These are phyloP conservation scores for Grallaria varia DNA, from an alignment of 2,113 vertebrate species.

Conservation along the genomic window DNA sequence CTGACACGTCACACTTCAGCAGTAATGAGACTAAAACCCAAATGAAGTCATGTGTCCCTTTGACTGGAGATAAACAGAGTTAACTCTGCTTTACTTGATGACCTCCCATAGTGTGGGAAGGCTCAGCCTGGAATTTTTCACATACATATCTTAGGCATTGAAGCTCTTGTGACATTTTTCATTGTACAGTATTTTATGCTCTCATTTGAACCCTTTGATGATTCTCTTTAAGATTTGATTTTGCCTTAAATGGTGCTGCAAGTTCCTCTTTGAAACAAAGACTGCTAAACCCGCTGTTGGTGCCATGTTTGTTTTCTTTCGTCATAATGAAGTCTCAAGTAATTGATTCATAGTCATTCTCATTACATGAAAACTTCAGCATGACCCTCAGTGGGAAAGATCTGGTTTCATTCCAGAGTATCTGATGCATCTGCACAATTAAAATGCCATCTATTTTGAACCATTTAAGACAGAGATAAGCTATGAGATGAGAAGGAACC, in stretches of 20 bases:
- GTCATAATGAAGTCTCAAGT: constrained; percentile 1
- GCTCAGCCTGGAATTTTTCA: constrained; percentile 56
- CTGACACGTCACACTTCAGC: constrained; percentile 66
- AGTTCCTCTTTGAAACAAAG: constrained; percentile 35
- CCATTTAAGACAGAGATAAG: constrained; percentile 30
- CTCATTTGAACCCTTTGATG: constrained; percentile 31
- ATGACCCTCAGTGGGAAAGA: neutral
- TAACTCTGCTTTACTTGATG: constrained; percentile 19
- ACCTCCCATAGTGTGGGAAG: constrained; percentile 66
- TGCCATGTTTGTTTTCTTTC: constrained; percentile 35
- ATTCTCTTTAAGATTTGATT: constrained; percentile 43
- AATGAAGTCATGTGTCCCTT: constrained; percentile 53
- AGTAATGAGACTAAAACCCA: constrained; percentile 57
- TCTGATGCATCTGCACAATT: constrained; percentile 39
- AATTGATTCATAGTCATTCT: constrained; percentile 31
- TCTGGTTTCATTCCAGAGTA: constrained; percentile 46
- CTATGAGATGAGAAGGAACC: constrained; percentile 22
- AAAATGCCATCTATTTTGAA: constrained; percentile 58
- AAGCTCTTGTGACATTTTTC: constrained; percentile 57
- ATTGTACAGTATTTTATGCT: constrained; percentile 60
- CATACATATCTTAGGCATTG: constrained; percentile 47
- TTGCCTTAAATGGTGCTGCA: constrained; percentile 53
- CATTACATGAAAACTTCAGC: neutral
- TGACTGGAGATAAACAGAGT: constrained; percentile 52
- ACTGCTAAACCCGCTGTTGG: constrained; percentile 25